These are phyloP conservation scores for Forbesichthys agassizii DNA, from an alignment of 2,113 vertebrate genomes.

Conservation along the genomic window DNA sequence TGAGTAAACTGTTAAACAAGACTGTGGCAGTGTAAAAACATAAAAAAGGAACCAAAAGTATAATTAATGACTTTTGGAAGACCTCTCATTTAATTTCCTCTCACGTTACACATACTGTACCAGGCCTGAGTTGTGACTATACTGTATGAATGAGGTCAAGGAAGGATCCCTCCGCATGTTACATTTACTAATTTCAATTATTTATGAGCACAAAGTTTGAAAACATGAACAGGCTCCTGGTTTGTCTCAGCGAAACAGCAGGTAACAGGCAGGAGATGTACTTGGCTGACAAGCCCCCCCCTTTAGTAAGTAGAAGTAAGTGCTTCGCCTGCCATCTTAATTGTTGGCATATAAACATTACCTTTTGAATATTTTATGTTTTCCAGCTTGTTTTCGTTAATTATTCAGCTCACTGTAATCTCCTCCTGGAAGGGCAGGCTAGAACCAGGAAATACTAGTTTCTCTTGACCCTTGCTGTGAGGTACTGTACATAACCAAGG, in stretches of 20 bases:
- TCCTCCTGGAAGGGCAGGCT: constrained; percentile 58
- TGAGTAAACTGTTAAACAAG: neutral
- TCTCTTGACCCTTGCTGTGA: constrained; percentile 38
- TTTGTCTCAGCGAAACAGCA: constrained; percentile 56
- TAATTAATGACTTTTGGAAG: neutral
- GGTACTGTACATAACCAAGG: constrained; percentile 3
- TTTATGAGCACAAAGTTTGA: constrained; percentile 59
- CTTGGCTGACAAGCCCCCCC: constrained; percentile 62
- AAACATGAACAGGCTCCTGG: constrained; percentile 49
- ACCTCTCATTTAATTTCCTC: neutral
- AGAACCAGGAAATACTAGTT: constrained; percentile 58
- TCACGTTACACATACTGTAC: neutral
- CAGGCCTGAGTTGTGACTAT: neutral
- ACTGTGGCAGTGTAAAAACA: neutral
- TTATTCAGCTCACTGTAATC: constrained; percentile 75
- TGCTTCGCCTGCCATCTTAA: constrained; percentile 68
- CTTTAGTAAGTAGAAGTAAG: constrained; percentile 61
- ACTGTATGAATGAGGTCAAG: constrained; percentile 50
- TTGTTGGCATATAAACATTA: constrained; percentile 74
- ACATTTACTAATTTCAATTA: constrained; percentile 65
- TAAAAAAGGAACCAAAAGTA: constrained; percentile 6
- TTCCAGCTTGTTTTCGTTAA: constrained; percentile 79
- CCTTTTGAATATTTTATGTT: constrained; percentile 77
- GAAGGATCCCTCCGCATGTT: constrained; percentile 66
- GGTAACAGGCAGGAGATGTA: constrained; percentile 63